Conservation (phyloP, 2,797 vertebrate genomes). For the Macropus fuliginosus region DNA sequence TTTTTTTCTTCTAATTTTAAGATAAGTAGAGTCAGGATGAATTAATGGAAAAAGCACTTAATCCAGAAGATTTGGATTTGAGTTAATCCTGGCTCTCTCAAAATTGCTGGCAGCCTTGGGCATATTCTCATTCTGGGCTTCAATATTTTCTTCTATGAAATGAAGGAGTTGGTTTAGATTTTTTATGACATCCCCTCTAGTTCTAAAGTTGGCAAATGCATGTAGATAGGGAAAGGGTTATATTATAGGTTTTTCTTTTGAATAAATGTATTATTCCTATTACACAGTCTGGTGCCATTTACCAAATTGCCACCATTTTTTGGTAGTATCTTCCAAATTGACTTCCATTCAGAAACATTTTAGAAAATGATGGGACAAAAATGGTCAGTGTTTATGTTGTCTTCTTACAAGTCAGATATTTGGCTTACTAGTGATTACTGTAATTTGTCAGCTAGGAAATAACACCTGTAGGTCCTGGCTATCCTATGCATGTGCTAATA, state of each 20-base stretch:
- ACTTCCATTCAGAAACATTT: slow-evolving; percentile 72
- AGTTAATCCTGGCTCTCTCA: neutral
- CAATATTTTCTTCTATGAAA: neutral
- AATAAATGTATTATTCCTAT: slow-evolving; percentile 68
- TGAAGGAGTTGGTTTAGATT: neutral
- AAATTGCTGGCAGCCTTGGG: neutral
- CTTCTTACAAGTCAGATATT: slow-evolving; percentile 34
- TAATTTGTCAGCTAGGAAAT: slow-evolving; percentile 63
- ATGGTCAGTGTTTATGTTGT: slow-evolving; percentile 27
- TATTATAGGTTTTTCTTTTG: slow-evolving; percentile 23
- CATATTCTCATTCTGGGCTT: neutral
- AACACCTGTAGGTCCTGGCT: slow-evolving; percentile 38
- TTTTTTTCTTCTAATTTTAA: neutral
- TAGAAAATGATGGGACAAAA: slow-evolving; percentile 61
- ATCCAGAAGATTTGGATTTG: neutral
- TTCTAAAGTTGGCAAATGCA: neutral
- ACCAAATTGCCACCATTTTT: neutral
- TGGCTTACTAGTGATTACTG: slow-evolving; percentile 47
- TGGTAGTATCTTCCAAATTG: slow-evolving; percentile 38
- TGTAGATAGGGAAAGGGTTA: slow-evolving; percentile 32
- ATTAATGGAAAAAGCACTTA: neutral
- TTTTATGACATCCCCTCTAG: neutral
- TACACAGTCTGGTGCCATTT: slow-evolving; percentile 67
- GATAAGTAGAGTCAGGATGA: neutral
- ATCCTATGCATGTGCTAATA: slow-evolving; percentile 63